These are phyloP conservation scores for Pelobates fuscus DNA, from an alignment of 2,113 vertebrate species.

Conservation along the genomic window DNA sequence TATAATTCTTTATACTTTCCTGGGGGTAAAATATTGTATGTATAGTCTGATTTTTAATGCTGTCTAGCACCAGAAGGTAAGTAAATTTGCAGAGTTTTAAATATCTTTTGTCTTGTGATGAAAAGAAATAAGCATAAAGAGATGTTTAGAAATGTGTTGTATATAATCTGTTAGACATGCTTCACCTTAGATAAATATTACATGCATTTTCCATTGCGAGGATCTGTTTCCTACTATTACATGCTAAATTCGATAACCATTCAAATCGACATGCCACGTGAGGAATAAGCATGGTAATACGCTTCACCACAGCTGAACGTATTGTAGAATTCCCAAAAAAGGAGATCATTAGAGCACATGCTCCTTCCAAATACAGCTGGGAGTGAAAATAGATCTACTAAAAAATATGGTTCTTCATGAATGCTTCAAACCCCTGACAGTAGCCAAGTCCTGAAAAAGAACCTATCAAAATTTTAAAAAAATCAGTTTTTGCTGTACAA, in stretches of 20 bases:
- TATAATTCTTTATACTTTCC: too few relatives aligned
- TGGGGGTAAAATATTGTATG: too few relatives aligned
- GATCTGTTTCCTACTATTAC: not conserved
- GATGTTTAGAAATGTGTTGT: not conserved
- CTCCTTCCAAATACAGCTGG: not conserved
- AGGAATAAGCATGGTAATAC: not conserved
- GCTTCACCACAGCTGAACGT: not conserved
- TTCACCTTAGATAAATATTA: not conserved
- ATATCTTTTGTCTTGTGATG: not conserved
- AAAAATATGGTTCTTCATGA: not conserved
- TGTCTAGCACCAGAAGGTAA: not conserved
- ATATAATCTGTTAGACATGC: not conserved
- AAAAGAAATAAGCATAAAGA: not conserved
- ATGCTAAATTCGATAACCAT: not conserved
- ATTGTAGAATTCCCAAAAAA: not conserved
- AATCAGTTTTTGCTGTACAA: too few relatives aligned
- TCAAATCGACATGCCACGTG: not conserved
- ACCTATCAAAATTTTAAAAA: too few relatives aligned
- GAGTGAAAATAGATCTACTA: not conserved
- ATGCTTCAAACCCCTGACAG: not conserved
- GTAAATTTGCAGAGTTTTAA: not conserved
- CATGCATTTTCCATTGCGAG: not conserved
- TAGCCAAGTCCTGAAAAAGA: not conserved
- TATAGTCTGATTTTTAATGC: not conserved
- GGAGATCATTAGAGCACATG: not conserved